Evolutionary conservation across 2,113 vertebrate genomes (phyloP), one percentile per base, ranked within the genome.

Genomic region (Thamnaconus septentrionalis): DNA sequence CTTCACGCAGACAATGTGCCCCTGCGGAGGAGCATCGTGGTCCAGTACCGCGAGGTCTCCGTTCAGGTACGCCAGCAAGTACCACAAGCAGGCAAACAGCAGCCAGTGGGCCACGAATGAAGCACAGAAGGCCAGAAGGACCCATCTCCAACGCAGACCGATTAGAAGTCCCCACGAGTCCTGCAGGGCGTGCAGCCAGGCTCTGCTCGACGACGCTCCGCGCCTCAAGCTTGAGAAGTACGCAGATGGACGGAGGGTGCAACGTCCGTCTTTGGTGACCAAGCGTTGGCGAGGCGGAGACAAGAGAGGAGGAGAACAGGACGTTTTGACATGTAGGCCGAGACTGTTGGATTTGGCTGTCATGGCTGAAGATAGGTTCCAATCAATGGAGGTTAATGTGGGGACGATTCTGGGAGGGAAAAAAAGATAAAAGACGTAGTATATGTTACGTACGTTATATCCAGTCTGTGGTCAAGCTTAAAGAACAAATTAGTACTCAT

Each of bases 101-200:
- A 99, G 91, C 97, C 97, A 99, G 87, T 98, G 96, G 59, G 93
- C 84, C 63, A 99, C 86, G 80, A 98, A 99, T 58, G 96, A 97
- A 48, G 94, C 88, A 0, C 96, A 95, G 79, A 98, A 99, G 57
- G 95, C 93, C 40, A 99, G 69, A 75, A 99, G 92, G 85, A 98
- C 95, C 96, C 96, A 99, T 10, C 96, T 93, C 97, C 97, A 99
- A 62, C 95, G 96, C 86, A 98, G 93, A 67, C 94, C 92, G 82
- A 99, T 92, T 78, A 98, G 79, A n/a, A 93, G 91, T 53, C 96
- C 96, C 97, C 97, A 98, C 3, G 94, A 88, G 4, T 98, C 96
- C 58, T 94, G 93, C 57, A 97, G 83, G 63, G 95, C 93, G 0
- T 88, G 87, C 45, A 94, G 83, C 48, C 95, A 93, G 74, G 75